Percentiles rank a stretch among this genome's conserved stretches.
phyloP scores from a whole-genome alignment of 2,888 invertebrate species.

The Operophtera brumata region DNA sequence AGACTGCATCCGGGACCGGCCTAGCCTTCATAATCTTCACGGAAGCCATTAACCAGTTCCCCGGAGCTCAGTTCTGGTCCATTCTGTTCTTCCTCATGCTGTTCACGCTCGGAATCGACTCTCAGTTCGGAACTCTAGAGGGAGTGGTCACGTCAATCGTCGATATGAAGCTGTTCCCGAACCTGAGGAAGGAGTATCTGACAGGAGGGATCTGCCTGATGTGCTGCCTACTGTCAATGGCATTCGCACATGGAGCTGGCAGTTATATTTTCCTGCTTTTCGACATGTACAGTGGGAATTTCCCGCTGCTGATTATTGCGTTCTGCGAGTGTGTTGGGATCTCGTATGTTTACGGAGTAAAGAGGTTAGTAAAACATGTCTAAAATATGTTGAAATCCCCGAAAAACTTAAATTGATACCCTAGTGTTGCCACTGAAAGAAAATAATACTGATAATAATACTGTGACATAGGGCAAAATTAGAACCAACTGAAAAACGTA shows the following conservation, averaged over 20 bases:
- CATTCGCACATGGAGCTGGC: constrained; percentile 95
- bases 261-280: constrained; percentile 96
- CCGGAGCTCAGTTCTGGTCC: constrained; percentile 97
- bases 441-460: too few relatives aligned
- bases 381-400: too few relatives aligned
- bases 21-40: constrained; percentile 98
- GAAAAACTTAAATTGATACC: too few relatives aligned
- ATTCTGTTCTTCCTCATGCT: constrained; percentile 98
- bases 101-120: constrained; percentile 97
- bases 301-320: constrained; percentile 94
- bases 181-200: constrained; percentile 92
- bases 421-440: too few relatives aligned
- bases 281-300: constrained; percentile 96
- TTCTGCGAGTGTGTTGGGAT: constrained; percentile 96
- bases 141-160: constrained; percentile 97
- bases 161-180: constrained; percentile 96
- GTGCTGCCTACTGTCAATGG: constrained; percentile 93
- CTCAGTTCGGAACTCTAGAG: constrained; percentile 97
- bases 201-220: constrained; percentile 90
- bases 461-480: too few relatives aligned
- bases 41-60: constrained; percentile 98
- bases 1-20: constrained; percentile 98
- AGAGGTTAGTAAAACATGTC: constrained; percentile 82
- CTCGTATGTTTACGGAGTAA: constrained; percentile 95
- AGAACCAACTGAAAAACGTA: too few relatives aligned